phyloP scores from a whole-genome alignment of 2,888 invertebrate genomes.

The Andrena camellia region DNA sequence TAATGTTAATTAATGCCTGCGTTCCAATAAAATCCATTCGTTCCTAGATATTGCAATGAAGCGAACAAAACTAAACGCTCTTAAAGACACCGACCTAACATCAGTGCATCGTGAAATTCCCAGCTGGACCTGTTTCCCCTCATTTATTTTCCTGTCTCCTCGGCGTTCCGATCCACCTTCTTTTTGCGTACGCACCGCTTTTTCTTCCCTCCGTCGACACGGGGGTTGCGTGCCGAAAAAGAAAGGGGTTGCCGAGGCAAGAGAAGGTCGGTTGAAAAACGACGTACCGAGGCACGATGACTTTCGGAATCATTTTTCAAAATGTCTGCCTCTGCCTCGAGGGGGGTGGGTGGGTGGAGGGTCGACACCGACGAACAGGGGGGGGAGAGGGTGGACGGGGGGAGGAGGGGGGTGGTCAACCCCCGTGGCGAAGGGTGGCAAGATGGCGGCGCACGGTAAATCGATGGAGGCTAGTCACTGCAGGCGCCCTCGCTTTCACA shows the following conservation, averaged over 20 bases:
- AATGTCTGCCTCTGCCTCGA: conserved; percentile 82
- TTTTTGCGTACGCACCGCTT: conserved; percentile 61
- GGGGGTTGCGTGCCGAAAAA: conserved; percentile 63
- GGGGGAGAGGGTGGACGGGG: conserved; percentile 48
- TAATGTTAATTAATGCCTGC: too few species aligned
- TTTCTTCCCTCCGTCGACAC: conserved; percentile 59
- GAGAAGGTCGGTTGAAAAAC: conserved; percentile 69
- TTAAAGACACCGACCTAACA: background rate
- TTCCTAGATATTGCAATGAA: too few species aligned
- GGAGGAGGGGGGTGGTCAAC: conserved; percentile 81
- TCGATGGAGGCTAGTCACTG: conserved; percentile 85
- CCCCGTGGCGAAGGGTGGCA: conserved; percentile 84
- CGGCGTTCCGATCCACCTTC: conserved; percentile 57
- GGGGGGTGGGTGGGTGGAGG: conserved; percentile 77
- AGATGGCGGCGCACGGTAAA: conserved; percentile 85
- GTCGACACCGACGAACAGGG: conserved; percentile 49
- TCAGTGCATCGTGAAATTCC: conserved; percentile 36
- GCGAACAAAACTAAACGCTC: background rate
- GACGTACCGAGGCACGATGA: conserved; percentile 75
- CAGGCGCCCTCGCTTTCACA: conserved; percentile 84
- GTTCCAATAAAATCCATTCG: too few species aligned
- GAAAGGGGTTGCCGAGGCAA: conserved; percentile 25
- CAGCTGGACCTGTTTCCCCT: conserved; percentile 34
- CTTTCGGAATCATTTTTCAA: conserved; percentile 85
- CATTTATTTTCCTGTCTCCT: conserved; percentile 67